These are phyloP conservation scores for Characodon lateralis DNA, from an alignment of 2,797 vertebrate genomes.

Conservation along the genomic window DNA sequence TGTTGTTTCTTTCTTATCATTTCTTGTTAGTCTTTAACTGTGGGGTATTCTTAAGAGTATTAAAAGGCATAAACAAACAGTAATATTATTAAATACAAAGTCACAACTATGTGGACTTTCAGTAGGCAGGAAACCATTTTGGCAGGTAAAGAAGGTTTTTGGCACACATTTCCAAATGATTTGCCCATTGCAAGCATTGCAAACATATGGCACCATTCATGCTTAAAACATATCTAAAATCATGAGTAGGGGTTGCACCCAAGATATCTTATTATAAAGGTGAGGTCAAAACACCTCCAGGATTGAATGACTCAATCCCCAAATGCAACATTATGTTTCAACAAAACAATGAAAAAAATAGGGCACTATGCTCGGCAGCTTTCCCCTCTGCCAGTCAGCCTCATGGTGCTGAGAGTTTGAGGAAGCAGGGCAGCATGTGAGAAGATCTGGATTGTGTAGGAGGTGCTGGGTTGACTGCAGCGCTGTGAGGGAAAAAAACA, in stretches of 20 bases:
- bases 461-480: slow-evolving; percentile 72
- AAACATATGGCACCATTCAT: background rate
- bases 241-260: slow-evolving; percentile 3
- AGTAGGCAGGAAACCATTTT: slow-evolving; percentile 4
- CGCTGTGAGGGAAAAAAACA: slow-evolving; percentile 70
- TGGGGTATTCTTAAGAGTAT: background rate
- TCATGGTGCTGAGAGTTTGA: slow-evolving; percentile 53
- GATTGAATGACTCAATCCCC: slow-evolving; percentile 23
- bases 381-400: slow-evolving; percentile 52
- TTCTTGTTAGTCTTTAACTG: background rate
- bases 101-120: background rate
- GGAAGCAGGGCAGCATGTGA: slow-evolving; percentile 57
- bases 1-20: background rate
- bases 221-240: background rate
- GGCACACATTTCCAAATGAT: background rate
- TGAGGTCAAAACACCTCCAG: slow-evolving; percentile 12
- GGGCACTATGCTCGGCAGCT: slow-evolving; percentile 46
- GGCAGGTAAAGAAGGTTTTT: background rate
- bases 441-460: slow-evolving; percentile 77
- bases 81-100: background rate
- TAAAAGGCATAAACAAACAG: background rate
- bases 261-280: background rate
- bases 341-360: slow-evolving; percentile 34
- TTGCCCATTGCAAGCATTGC: slow-evolving; percentile 1
- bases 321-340: slow-evolving; percentile 33